Conservation (phyloP, 2,888 invertebrate species). For the Invenusta paracnida region DNA sequence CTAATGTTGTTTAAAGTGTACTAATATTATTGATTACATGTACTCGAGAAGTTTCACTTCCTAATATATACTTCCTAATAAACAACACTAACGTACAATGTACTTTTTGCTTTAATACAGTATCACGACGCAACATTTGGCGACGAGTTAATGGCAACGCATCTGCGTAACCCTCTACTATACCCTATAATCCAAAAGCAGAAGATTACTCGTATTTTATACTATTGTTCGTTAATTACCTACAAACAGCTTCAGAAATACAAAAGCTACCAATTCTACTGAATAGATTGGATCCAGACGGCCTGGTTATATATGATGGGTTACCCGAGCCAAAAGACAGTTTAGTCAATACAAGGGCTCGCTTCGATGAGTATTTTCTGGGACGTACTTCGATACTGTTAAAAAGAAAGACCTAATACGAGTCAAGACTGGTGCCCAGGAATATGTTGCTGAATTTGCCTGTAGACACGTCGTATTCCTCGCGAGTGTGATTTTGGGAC, state of each 20-base stretch:
- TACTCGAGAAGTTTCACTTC: conserved; percentile 47
- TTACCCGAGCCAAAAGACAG: not conserved
- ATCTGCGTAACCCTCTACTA: not conserved
- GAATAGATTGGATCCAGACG: not conserved
- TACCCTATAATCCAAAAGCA: not conserved
- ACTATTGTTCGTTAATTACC: not conserved
- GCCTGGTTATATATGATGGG: not conserved
- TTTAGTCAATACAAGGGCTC: not conserved
- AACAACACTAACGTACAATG: not conserved
- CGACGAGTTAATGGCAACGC: not conserved
- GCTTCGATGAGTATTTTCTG: not conserved
- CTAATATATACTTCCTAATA: conserved; percentile 43
- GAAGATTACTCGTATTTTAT: not conserved
- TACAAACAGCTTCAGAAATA: not conserved
- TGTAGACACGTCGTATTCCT: not conserved
- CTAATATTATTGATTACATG: too few species aligned
- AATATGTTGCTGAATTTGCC: not conserved
- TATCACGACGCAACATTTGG: not conserved
- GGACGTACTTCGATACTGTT: not conserved
- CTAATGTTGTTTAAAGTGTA: too few species aligned
- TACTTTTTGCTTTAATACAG: conserved; percentile 27
- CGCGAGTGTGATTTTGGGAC: not conserved
- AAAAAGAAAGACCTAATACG: not conserved
- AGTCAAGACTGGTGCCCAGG: not conserved
- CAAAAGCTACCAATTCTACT: not conserved